A percentile compares a stretch with the other conserved stretches of the same genome.
Evolutionary conservation across 2,113 vertebrate species (phyloP).

Genomic region (Plecotus auritus): DNA sequence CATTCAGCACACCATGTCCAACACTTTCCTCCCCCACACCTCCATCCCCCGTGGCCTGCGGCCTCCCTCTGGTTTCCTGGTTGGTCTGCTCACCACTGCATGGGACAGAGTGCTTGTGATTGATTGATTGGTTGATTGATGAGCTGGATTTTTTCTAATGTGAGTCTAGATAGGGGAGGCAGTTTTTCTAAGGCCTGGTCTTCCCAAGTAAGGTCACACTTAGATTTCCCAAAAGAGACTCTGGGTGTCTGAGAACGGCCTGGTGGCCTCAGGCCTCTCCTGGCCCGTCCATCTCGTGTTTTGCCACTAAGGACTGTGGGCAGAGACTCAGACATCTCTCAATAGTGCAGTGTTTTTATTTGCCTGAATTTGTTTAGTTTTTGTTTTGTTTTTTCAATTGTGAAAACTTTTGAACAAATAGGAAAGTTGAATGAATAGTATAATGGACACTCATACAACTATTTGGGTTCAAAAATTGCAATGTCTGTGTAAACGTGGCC

Average conservation of each 20-base stretch:
- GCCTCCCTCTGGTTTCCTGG: not conserved
- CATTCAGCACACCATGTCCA: not conserved
- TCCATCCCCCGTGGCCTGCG: not conserved
- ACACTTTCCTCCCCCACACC: not conserved
- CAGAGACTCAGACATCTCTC: not conserved
- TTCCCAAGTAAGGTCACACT: not conserved
- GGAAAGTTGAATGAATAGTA: not conserved
- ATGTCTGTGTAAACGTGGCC: not conserved
- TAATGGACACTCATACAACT: not conserved
- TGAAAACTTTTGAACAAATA: not conserved
- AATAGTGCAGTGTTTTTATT: not conserved
- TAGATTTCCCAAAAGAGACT: not conserved
- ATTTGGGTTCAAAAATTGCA: not conserved
- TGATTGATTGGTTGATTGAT: not conserved
- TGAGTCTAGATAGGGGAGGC: not conserved
- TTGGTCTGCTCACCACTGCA: not conserved
- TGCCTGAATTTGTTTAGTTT: not conserved
- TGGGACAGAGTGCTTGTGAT: not conserved
- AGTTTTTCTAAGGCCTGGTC: not conserved
- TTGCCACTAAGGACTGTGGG: not conserved
- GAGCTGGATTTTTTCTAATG: not conserved
- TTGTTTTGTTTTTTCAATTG: not conserved
- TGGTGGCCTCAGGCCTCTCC: not conserved
- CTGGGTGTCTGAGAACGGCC: not conserved
- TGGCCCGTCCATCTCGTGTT: not conserved